Evolutionary conservation across 2,797 vertebrate species (phyloP), one percentile per base, ranked within the genome.

Genomic region (Dallia pectoralis): DNA sequence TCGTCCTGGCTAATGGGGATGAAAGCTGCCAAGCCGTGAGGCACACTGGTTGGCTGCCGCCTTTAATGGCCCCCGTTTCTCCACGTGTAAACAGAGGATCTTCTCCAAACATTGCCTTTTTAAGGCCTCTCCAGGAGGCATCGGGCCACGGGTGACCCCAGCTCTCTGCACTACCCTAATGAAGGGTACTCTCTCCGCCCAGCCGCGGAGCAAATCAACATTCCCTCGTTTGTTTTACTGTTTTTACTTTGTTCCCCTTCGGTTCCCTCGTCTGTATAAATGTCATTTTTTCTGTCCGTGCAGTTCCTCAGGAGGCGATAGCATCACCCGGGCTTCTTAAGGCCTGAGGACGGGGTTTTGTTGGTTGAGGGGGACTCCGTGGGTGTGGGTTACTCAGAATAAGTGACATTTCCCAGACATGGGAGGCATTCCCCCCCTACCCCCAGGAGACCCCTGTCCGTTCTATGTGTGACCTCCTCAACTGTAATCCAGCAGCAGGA

Each of bases 81-180:
- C 81, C 84, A 80, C 77, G 88, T 88, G 79, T 89, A 91, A 89
- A 92, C 89, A 90, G 65, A 86, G 86, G 84, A 91, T 89, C 87
- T 92, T 94, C 90, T 89, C 86, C 93, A 97, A 97, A 97, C 96
- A 98, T 97, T 96, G 91, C 96, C 96, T 96, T 97, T 96, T 97
- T 95, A 97, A 97, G 96, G 87, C 93, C 93, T 94, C 93, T 94
- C 87, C 76, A 87, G 89, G 88, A 90, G 81, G 86, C 87, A 82
- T 89, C 88, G 11, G 22, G 53, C 53, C 18, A 92, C 89, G 91
- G 82, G 71, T 11, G 88, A 90, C 89, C 89, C 67, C 18, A 67
- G 66, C 53, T 85, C 78, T 86, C 88, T 82, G 91, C 68, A 85
- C 89, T 87, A 90, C 92, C 90, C 88, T 91, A 85, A 91, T 85